Conservation (phyloP, 2,113 vertebrate genomes). For the Neoarius graeffei region DNA sequence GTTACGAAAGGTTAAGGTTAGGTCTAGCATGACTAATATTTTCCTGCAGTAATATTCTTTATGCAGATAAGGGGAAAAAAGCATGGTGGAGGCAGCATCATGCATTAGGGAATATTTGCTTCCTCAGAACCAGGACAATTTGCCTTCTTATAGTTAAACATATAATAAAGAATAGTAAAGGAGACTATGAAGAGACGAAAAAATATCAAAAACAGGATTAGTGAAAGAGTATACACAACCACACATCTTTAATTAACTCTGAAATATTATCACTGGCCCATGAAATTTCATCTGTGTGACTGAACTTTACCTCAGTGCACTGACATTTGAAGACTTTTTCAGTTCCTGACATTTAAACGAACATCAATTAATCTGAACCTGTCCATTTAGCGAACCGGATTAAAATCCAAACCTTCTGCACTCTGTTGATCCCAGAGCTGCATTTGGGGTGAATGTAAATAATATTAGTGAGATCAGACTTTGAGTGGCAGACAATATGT, state of each 20-base stretch:
- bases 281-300: constrained; percentile 35
- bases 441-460: constrained; percentile 1
- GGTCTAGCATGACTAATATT: no score
- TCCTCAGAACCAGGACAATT: no score
- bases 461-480: constrained; percentile 12
- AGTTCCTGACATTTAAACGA: constrained; percentile 50
- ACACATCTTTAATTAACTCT: constrained; percentile 38
- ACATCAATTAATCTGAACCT: constrained; percentile 52
- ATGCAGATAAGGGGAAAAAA: background rate
- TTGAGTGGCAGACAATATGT: background rate
- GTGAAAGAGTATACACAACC: background rate
- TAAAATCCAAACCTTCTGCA: constrained; percentile 21
- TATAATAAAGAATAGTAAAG: background rate
- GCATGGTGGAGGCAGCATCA: background rate
- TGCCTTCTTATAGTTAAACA: background rate
- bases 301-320: constrained; percentile 43
- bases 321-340: constrained; percentile 51
- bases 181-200: background rate
- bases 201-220: background rate
- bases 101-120: background rate
- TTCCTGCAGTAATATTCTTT: no score
- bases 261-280: constrained; percentile 36
- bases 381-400: constrained; percentile 44
- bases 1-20: no score
- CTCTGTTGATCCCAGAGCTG: constrained; percentile 2